phyloP scores from a whole-genome alignment of 2,888 invertebrate species.

The Choreutis nemorana region DNA sequence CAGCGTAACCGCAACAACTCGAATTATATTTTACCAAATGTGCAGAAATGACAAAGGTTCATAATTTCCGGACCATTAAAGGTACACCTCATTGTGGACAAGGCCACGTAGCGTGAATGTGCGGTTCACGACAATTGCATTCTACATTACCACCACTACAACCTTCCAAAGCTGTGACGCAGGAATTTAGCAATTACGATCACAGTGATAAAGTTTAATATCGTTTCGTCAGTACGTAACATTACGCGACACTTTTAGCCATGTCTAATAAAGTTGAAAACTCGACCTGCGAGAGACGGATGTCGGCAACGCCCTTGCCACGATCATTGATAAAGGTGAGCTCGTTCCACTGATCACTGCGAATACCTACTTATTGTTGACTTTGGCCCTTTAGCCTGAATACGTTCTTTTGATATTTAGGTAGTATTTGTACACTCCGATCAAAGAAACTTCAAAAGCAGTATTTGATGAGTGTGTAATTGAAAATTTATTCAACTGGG shows the following conservation, averaged over 20 bases:
- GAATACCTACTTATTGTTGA: too few relatives aligned
- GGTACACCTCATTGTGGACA: conserved; percentile 37
- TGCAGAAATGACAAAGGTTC: conserved; percentile 34
- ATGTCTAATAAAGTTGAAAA: conserved; percentile 50
- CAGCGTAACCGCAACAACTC: conserved; percentile 27
- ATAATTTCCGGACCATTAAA: conserved; percentile 56
- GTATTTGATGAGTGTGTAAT: too few relatives aligned
- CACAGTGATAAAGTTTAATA: conserved; percentile 32
- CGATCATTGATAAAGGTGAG: conserved; percentile 13
- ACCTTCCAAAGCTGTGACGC: conserved; percentile 14
- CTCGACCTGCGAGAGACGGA: conserved; percentile 39
- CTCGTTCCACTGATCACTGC: too few relatives aligned
- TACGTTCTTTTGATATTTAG: too few relatives aligned
- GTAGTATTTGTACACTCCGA: too few relatives aligned
- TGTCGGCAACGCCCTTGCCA: conserved; percentile 54
- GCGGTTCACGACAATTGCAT: conserved; percentile 48
- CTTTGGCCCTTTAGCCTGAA: too few relatives aligned
- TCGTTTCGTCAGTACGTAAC: conserved; percentile 23
- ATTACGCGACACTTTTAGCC: conserved; percentile 44
- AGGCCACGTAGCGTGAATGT: conserved; percentile 46
- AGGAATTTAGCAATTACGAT: conserved; percentile 36
- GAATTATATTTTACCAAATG: conserved; percentile 26
- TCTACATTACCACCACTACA: conserved; percentile 33
- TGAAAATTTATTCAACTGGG: too few relatives aligned
- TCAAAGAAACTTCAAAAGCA: too few relatives aligned